These are phyloP conservation scores for Diadegma fenestrale DNA, from an alignment of 2,888 invertebrate species.

Conservation along the genomic window DNA sequence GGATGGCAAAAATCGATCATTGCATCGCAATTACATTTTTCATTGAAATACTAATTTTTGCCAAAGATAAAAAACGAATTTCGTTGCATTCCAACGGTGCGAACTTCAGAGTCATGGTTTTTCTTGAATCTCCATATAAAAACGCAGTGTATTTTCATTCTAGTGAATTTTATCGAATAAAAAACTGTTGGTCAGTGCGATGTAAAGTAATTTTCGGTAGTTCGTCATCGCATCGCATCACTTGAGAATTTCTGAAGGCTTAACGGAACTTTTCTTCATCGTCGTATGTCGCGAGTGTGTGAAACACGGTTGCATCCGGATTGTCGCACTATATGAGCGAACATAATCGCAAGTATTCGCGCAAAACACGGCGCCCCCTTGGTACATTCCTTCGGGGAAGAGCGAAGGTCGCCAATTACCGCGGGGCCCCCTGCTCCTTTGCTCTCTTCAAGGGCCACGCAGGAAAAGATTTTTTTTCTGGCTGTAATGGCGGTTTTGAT, in stretches of 20 bases:
- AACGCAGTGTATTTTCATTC: background rate
- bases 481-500: conserved; percentile 77
- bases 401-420: conserved; percentile 83
- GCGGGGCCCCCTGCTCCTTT: conserved; percentile 52
- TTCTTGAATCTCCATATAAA: background rate
- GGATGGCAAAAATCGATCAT: no score
- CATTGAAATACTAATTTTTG: no score
- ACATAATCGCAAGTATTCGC: conserved; percentile 51
- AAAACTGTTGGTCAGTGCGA: background rate
- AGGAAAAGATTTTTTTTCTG: conserved; percentile 59
- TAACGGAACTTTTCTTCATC: conserved; percentile 5
- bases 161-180: background rate
- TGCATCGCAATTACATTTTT: no score
- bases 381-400: conserved; percentile 83
- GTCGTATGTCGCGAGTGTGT: background rate
- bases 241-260: conserved; percentile 27
- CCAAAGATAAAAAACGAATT: no score
- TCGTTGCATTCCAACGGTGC: no score
- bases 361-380: conserved; percentile 73
- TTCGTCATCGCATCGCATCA: conserved; percentile 39
- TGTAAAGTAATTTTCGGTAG: conserved; percentile 44
- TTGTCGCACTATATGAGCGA: conserved; percentile 48
- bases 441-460: conserved; percentile 42
- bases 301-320: conserved; percentile 15
- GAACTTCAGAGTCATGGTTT: no score